Percentiles rank a stretch among this genome's conserved stretches.
phyloP scores from a whole-genome alignment of 2,797 vertebrate genomes.

The Xiphorhynchus erythropygius region DNA sequence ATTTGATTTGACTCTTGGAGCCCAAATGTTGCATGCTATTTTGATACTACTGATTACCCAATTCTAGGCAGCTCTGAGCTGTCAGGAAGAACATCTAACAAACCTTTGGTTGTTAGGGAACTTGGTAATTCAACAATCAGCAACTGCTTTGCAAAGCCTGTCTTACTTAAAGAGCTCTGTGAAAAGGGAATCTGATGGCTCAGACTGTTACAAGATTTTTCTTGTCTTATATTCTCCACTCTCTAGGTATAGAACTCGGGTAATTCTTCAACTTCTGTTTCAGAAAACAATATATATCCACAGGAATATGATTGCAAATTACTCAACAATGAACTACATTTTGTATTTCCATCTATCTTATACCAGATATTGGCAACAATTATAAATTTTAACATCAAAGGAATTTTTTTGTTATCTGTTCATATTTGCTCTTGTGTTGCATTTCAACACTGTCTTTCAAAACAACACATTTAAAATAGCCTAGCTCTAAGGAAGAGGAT shows the following conservation, averaged over 20 bases:
- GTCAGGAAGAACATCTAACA: background rate
- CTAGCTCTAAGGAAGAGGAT: background rate
- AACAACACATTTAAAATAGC: background rate
- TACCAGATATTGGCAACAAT: background rate
- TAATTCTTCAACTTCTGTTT: background rate
- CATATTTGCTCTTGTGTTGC: background rate
- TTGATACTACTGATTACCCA: background rate
- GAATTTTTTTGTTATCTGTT: background rate
- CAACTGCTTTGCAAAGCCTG: background rate
- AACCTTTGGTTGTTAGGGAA: background rate
- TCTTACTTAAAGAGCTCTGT: background rate
- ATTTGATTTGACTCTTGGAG: conserved; percentile 39
- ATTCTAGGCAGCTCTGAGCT: conserved; percentile 12
- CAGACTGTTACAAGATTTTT: background rate
- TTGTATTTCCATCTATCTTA: background rate
- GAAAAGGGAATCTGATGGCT: background rate
- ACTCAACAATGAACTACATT: background rate
- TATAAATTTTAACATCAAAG: background rate
- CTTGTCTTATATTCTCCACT: background rate
- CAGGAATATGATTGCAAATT: background rate
- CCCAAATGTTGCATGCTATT: background rate
- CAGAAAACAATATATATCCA: background rate
- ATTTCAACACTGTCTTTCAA: background rate
- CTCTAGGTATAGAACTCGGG: background rate
- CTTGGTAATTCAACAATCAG: background rate